Conservation (phyloP, 2,888 invertebrate genomes). For the Gonocerus acuteangulatus region DNA sequence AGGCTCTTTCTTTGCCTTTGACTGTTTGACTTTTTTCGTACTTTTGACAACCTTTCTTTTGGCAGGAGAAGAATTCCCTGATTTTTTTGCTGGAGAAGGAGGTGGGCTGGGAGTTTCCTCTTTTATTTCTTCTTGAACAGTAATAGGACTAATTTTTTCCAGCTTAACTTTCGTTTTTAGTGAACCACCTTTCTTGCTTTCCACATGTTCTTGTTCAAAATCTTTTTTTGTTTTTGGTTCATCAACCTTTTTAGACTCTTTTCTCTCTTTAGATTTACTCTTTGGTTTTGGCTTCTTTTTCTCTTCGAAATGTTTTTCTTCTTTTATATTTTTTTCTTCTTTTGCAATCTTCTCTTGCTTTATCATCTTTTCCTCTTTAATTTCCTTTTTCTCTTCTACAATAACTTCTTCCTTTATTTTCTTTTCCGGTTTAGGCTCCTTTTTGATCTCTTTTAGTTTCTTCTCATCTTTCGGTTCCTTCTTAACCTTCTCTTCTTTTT, state of each 20-base stretch:
- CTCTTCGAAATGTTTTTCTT: conserved; percentile 26
- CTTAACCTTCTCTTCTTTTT: conserved; percentile 32
- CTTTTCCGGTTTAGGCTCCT: conserved; percentile 33
- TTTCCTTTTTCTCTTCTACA: too few relatives aligned
- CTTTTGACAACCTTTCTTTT: background rate
- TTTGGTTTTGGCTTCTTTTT: conserved; percentile 19
- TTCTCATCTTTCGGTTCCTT: conserved; percentile 34
- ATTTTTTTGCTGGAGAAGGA: conserved; percentile 13
- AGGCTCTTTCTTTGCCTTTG: conserved; percentile 41
- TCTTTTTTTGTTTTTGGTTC: conserved; percentile 21
- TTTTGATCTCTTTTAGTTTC: conserved; percentile 27
- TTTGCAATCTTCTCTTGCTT: conserved; percentile 22
- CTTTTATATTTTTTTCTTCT: conserved; percentile 27
- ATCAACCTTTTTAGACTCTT: background rate
- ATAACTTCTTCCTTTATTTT: conserved; percentile 36
- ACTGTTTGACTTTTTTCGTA: conserved; percentile 45
- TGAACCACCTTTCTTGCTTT: background rate
- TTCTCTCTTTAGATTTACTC: conserved; percentile 2
- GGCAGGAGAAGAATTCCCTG: background rate
- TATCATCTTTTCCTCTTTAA: conserved; percentile 20
- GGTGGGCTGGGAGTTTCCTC: too few relatives aligned
- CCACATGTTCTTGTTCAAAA: background rate
- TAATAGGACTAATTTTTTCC: conserved; percentile 7
- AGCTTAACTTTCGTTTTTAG: background rate
- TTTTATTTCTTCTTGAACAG: conserved; percentile 30